These are phyloP conservation scores for Lampris megalopsis DNA, from an alignment of 2,113 vertebrate genomes.

Conservation along the genomic window DNA sequence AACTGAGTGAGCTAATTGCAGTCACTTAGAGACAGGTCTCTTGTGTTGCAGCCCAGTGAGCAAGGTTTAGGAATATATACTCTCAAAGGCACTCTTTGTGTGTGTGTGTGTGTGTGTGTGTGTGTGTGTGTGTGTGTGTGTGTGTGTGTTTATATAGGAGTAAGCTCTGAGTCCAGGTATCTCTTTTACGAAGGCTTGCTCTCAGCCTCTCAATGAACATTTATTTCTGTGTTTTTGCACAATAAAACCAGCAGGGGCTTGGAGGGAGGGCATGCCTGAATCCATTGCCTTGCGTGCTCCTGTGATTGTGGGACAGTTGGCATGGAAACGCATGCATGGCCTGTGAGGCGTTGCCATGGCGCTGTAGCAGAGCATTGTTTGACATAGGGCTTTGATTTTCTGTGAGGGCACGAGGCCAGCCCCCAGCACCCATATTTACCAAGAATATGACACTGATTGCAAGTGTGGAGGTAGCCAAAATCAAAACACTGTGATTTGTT, in stretches of 20 bases:
- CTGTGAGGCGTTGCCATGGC: conserved; percentile 20
- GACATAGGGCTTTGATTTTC: conserved; percentile 44
- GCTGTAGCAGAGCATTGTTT: conserved; percentile 24
- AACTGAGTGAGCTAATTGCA: conserved; percentile 80
- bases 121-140: not conserved
- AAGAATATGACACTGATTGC: conserved; percentile 42
- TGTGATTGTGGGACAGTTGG: conserved; percentile 54
- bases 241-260: conserved; percentile 46
- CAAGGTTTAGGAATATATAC: conserved; percentile 35
- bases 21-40: conserved; percentile 71
- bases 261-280: not conserved
- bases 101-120: not conserved
- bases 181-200: conserved; percentile 24
- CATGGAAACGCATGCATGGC: conserved; percentile 64
- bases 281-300: conserved; percentile 1
- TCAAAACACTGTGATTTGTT: conserved; percentile 45
- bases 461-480: conserved; percentile 43
- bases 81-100: not conserved
- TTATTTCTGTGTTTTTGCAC: conserved; percentile 43
- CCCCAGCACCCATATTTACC: conserved; percentile 31
- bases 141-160: not conserved
- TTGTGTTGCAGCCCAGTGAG: conserved; percentile 56
- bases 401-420: conserved; percentile 17
- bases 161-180: conserved; percentile 26
- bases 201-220: conserved; percentile 31